These are phyloP conservation scores for Folsomia manolachei DNA, from an alignment of 2,888 invertebrate genomes.

Conservation along the genomic window DNA sequence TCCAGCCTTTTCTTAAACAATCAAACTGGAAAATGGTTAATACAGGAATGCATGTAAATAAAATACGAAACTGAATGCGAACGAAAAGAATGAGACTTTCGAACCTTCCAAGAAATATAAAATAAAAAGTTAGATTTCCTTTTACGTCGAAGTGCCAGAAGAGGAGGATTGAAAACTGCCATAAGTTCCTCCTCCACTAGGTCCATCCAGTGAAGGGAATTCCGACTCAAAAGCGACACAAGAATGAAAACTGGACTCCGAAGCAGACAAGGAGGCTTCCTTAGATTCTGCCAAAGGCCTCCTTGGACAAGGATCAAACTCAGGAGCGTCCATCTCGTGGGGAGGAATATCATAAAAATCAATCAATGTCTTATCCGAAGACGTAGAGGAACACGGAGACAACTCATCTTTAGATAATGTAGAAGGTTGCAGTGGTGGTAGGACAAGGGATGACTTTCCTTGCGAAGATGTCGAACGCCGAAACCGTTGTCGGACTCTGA, in stretches of 20 bases:
- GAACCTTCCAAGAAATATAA: too few relatives aligned
- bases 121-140: too few relatives aligned
- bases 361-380: slow-evolving; percentile 11
- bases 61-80: too few relatives aligned
- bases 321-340: background rate
- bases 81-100: too few relatives aligned
- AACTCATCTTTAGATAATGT: background rate
- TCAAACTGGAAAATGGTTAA: too few relatives aligned
- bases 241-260: slow-evolving; percentile 27
- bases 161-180: slow-evolving; percentile 33
- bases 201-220: background rate
- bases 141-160: too few relatives aligned
- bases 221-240: slow-evolving; percentile 39
- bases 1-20: too few relatives aligned
- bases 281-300: background rate
- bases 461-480: background rate
- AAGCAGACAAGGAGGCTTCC: background rate
- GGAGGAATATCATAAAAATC: background rate
- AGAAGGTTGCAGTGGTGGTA: too few relatives aligned
- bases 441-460: background rate
- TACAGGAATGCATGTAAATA: too few relatives aligned
- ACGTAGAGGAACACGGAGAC: background rate
- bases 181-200: background rate
- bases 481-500: background rate
- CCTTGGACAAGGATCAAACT: background rate